Conservation (phyloP, 2,113 vertebrate species). For the rabbit (Oryctolagus cuniculus) region mOryCun1.1 NC_091432.1:154015001-154015500, state of each 20-base stretch:
- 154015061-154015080: constrained; percentile 53
- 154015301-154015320: neutral
- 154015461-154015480: too few species aligned
- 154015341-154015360: neutral
- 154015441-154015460: neutral
- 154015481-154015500: too few species aligned
- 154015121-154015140: neutral
- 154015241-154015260: neutral
- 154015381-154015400: neutral
- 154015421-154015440: neutral
- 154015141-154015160: constrained; percentile 61
- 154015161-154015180: constrained; percentile 62
- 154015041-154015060: constrained; percentile 60
- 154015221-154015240: constrained; percentile 13
- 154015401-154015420: neutral
- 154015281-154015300: constrained; percentile 62
- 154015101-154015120: constrained; percentile 49
- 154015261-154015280: constrained; percentile 42
- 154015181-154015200: neutral
- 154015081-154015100: constrained; percentile 33
- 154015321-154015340: neutral
- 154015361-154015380: neutral
- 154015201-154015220: constrained; percentile 9
- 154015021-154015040: constrained; percentile 53
- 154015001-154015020: constrained; percentile 47